Percentiles rank a stretch among this genome's conserved stretches.
Evolutionary conservation across 1,140 invertebrate genomes (phyloP).

Genomic region (Acromyrmex echinatior): DNA sequence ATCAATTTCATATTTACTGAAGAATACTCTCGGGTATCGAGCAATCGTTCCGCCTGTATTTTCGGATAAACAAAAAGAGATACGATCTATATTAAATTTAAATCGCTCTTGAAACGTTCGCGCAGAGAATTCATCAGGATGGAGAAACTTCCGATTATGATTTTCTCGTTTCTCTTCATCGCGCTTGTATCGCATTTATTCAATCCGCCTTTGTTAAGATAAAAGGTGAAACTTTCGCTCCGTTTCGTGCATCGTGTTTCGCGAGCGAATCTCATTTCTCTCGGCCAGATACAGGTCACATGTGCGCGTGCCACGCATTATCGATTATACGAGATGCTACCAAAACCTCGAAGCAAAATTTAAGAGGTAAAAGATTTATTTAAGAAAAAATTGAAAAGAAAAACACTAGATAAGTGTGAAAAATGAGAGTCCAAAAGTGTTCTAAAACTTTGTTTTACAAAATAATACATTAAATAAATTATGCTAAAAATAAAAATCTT

Average conservation of each 20-base stretch:
- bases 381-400: too few relatives aligned
- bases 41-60: background rate
- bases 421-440: background rate
- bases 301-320: constrained; percentile 27
- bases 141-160: constrained; percentile 39
- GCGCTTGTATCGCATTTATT: constrained; percentile 19
- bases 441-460: background rate
- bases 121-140: constrained; percentile 25
- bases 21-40: constrained; percentile 2
- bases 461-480: background rate
- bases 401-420: background rate
- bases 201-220: background rate
- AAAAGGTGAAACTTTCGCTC: constrained; percentile 57
- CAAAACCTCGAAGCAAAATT: background rate
- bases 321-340: background rate
- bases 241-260: constrained; percentile 16
- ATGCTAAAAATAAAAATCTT: background rate
- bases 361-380: background rate
- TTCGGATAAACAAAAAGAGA: background rate
- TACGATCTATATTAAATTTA: constrained; percentile 3
- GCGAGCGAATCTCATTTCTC: constrained; percentile 22
- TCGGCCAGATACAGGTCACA: background rate
- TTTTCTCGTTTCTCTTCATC: constrained; percentile 42
- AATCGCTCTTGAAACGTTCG: background rate
- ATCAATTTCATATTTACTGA: constrained; percentile 62